These are phyloP conservation scores for Galeopsomyia nigrocyanea DNA, from an alignment of 2,888 invertebrate genomes.

Conservation along the genomic window DNA sequence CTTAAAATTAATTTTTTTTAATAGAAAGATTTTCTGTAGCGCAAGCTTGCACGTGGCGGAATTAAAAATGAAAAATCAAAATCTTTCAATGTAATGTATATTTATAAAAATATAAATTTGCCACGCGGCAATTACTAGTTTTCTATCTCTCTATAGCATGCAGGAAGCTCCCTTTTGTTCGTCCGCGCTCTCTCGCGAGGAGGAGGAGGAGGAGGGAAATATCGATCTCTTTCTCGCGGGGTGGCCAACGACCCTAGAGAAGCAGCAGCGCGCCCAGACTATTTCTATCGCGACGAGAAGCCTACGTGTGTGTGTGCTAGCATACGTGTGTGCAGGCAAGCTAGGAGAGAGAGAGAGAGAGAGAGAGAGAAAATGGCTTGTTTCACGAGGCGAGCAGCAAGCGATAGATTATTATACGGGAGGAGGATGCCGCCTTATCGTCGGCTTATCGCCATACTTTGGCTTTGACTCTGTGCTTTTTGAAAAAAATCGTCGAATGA, in stretches of 20 bases:
- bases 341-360: background rate
- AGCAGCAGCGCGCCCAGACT: background rate
- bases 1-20: too few relatives aligned
- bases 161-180: constrained; percentile 13
- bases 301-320: background rate
- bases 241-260: constrained; percentile 40
- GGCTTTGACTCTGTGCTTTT: too few relatives aligned
- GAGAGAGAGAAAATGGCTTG: background rate
- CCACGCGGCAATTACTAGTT: background rate
- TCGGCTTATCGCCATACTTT: too few relatives aligned
- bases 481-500: too few relatives aligned
- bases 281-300: background rate
- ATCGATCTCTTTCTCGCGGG: constrained; percentile 23
- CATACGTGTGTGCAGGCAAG: background rate
- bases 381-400: too few relatives aligned
- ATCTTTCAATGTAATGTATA: too few relatives aligned
- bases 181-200: constrained; percentile 1
- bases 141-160: background rate
- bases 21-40: too few relatives aligned
- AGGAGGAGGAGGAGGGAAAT: constrained; percentile 12
- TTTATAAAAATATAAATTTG: background rate
- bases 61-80: background rate
- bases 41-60: background rate
- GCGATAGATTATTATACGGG: too few relatives aligned
- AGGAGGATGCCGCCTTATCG: too few relatives aligned